Conservation (phyloP, 2,888 invertebrate genomes). For the Didymodactylos carnosus region DNA sequence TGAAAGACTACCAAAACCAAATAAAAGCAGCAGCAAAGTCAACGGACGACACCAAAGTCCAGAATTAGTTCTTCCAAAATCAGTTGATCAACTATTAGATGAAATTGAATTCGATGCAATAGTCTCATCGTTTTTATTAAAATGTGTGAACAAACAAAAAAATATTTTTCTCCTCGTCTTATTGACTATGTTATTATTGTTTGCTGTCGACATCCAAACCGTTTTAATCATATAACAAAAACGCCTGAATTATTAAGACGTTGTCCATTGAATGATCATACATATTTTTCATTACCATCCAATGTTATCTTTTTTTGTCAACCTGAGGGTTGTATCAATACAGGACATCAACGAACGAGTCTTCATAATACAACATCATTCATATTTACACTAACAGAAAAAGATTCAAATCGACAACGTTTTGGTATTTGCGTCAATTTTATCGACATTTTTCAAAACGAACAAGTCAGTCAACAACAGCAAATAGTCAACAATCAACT, state of each 20-base stretch:
- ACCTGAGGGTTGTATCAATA: conserved; percentile 73
- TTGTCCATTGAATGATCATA: conserved; percentile 80
- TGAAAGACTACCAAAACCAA: no score
- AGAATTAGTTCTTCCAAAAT: no score
- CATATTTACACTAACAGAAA: conserved; percentile 91
- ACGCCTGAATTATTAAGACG: conserved; percentile 72
- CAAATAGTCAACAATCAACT: conserved; percentile 12
- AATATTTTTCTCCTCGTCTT: conserved; percentile 42
- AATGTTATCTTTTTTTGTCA: conserved; percentile 99
- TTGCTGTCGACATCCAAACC: conserved; percentile 53
- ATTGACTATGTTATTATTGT: conserved; percentile 87
- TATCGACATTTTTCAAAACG: conserved; percentile 43
- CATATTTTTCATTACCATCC: conserved; percentile 82
- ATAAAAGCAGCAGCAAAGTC: no score
- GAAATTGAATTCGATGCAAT: no score
- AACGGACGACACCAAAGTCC: no score
- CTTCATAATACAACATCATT: conserved; percentile 79
- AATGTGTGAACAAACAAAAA: conserved; percentile 17
- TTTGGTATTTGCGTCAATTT: conserved; percentile 93
- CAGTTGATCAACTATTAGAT: no score
- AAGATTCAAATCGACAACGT: conserved; percentile 59
- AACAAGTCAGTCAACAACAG: conserved; percentile 4
- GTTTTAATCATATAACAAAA: conserved; percentile 41
- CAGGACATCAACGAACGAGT: conserved; percentile 35
- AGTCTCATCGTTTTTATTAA: no score